phyloP scores from a whole-genome alignment of 2,113 vertebrate genomes.

The Emydocephalus ijimae region DNA sequence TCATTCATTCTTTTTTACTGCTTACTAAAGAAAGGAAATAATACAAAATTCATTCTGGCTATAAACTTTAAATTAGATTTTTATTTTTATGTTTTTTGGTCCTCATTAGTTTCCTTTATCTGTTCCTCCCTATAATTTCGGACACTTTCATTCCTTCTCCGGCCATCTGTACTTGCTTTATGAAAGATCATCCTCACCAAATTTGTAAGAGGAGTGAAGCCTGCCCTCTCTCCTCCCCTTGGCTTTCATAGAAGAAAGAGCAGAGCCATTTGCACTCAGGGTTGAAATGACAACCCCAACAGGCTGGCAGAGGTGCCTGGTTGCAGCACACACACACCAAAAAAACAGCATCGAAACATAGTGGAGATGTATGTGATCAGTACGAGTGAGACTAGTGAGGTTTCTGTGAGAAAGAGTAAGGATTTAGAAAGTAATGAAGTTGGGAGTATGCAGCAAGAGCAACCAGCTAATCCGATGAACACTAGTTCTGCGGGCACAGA shows the following conservation, averaged over 20 bases:
- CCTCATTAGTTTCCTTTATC: not conserved
- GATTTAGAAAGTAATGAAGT: not conserved
- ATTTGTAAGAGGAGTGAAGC: not conserved
- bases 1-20: not conserved
- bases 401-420: not conserved
- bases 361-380: not conserved
- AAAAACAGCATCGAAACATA: not conserved
- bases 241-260: not conserved
- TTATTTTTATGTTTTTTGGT: not conserved
- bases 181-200: not conserved
- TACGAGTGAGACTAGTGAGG: not conserved
- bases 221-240: not conserved
- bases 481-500: not conserved
- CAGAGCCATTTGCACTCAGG: not conserved
- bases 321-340: not conserved
- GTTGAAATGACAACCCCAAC: not conserved
- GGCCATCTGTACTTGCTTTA: not conserved
- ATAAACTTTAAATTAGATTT: not conserved
- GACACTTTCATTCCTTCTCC: not conserved
- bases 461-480: not conserved
- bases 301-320: not conserved
- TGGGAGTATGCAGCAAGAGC: not conserved
- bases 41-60: not conserved
- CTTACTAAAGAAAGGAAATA: not conserved
- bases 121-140: not conserved